Conservation (phyloP, 1,140 invertebrate genomes). For the Idris sp. region DNA sequence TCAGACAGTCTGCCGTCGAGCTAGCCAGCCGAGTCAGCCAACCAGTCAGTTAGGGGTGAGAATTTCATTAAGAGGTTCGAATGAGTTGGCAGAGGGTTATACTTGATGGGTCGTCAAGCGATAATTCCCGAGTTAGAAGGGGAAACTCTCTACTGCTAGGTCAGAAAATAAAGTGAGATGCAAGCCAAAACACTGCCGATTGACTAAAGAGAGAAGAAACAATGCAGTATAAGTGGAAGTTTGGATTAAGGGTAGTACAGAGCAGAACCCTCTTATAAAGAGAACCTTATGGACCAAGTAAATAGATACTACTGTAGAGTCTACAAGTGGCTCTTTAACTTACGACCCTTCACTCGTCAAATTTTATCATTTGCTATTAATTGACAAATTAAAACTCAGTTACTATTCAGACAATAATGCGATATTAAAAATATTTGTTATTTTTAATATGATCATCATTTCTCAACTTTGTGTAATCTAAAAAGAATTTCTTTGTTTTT, state of each 20-base stretch:
- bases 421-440: slow-evolving; percentile 5
- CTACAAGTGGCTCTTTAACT: slow-evolving; percentile 80
- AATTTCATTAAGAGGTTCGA: slow-evolving; percentile 81
- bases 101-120: slow-evolving; percentile 79
- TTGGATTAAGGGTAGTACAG: slow-evolving; percentile 69
- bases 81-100: slow-evolving; percentile 78
- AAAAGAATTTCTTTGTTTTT: slow-evolving; percentile 14
- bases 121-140: slow-evolving; percentile 77
- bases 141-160: slow-evolving; percentile 58
- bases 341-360: slow-evolving; percentile 77
- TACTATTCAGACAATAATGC: too few relatives aligned
- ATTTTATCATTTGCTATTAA: slow-evolving; percentile 73
- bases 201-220: slow-evolving; percentile 57
- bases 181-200: slow-evolving; percentile 45
- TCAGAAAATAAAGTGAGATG: slow-evolving; percentile 54
- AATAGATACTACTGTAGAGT: slow-evolving; percentile 78
- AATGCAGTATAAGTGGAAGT: slow-evolving; percentile 66
- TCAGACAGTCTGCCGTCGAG: slow-evolving; percentile 69
- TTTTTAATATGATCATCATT: slow-evolving; percentile 4
- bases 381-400: slow-evolving; percentile 20
- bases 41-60: slow-evolving; percentile 77
- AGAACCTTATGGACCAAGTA: slow-evolving; percentile 78
- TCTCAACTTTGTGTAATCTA: neutral
- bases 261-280: slow-evolving; percentile 74
- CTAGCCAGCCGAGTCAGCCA: slow-evolving; percentile 64